Base-by-base conservation (phyloP, 2,888 invertebrate species). In the Vandiemenella viatica region DNA sequence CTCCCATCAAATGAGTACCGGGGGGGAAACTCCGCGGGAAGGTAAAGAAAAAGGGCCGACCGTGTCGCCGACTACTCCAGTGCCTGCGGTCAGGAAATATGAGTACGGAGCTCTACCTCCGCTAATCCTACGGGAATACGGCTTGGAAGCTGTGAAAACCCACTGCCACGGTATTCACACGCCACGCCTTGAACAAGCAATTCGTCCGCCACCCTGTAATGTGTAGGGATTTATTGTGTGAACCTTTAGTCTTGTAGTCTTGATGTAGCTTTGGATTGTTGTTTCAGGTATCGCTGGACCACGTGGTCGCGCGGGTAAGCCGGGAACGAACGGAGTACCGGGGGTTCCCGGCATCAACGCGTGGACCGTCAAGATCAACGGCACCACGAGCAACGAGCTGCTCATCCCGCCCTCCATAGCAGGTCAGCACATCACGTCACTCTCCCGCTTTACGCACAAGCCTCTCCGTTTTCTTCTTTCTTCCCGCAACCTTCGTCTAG, bases 401-500 rank as follows among this genome's bases (percentile, higher is more conserved):
- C 75, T 89, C 26, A 81, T 90, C 59, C 84, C 89, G n/a, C 90
- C 91, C 23, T 81, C 86, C 26, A 87, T 91, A 61, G 78, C 83
- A 50, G 79, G 83, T 79, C 63, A 66, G 67, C 60, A 8, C 38
- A 15, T 45, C 3, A 4, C 10, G 2, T 8, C 10, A 6, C 26
- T 23, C 10, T 6, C 7, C 10, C 26, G 26, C 26, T 6, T 23
- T 23, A 23, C 6, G 26, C 7, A 8, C 26, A 26, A 26, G 7
- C 7, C 13, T 13, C 26, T 26, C 26, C 26, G 13, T 26, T 26
- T 26, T 26, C 7, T 26, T 13, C 26, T 26, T 13, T 26, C 26
- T 26, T 26, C 26, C 13, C 6, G 7, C 13, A 26, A 8, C 13
- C 26, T 6, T 38, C 13, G 13, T n/a, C 15, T 17, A 41, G 4